Evolutionary conservation across 53 echinoderm and acorn worm species (phyloP).

Genomic region (Crossaster papposus): DNA sequence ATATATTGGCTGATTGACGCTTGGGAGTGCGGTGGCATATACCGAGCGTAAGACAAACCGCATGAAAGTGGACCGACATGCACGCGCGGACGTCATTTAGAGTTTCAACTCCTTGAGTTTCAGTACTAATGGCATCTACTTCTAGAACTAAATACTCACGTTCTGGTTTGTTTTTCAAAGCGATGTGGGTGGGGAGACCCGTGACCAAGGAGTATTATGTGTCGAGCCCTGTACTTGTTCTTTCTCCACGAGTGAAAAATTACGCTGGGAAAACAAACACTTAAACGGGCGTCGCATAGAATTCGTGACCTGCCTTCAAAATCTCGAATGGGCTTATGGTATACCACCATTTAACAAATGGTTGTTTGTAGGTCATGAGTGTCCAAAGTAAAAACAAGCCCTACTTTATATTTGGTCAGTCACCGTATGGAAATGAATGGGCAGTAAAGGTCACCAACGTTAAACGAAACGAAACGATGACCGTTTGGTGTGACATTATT

Average conservation of each 20-base stretch:
- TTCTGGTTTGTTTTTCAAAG: not conserved
- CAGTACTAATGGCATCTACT: constrained; percentile 24
- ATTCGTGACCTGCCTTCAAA: not conserved
- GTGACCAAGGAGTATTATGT: not conserved
- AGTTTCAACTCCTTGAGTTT: not conserved
- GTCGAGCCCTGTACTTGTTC: not conserved
- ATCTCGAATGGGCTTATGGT: too few relatives aligned
- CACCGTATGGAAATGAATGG: too few relatives aligned
- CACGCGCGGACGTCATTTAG: not conserved
- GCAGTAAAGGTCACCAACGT: too few relatives aligned
- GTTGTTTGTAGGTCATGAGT: not conserved
- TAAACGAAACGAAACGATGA: too few relatives aligned
- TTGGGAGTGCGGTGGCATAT: not conserved
- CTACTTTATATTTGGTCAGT: too few relatives aligned
- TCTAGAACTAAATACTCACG: not conserved
- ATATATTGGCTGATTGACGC: too few relatives aligned
- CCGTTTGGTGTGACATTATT: too few relatives aligned
- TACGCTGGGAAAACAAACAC: not conserved
- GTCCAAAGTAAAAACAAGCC: too few relatives aligned
- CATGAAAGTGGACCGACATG: not conserved
- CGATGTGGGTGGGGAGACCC: not conserved
- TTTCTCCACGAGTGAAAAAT: not conserved
- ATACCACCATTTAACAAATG: not conserved
- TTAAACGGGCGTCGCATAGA: not conserved
- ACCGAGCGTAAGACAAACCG: constrained; percentile 17